Conservation (phyloP, 2,797 vertebrate genomes). For the Mormyrops attenuatus region DNA sequence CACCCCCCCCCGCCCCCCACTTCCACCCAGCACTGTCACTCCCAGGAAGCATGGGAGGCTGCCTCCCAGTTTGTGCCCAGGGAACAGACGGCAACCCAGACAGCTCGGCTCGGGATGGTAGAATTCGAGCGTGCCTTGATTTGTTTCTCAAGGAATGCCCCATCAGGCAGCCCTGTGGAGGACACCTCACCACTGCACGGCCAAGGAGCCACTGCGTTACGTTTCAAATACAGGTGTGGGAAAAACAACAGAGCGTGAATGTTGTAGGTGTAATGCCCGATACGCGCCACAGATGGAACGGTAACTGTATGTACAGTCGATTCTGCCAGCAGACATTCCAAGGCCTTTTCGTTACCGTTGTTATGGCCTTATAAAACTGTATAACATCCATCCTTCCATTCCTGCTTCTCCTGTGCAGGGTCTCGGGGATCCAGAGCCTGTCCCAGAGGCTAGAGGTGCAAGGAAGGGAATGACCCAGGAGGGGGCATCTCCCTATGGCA, state of each 20-base stretch:
- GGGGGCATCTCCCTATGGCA: background rate
- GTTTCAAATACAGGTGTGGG: background rate
- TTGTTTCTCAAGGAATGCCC: background rate
- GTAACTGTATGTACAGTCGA: background rate
- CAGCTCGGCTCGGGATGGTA: conserved; percentile 49
- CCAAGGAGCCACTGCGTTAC: background rate
- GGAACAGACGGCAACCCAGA: conserved; percentile 52
- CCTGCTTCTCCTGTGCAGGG: background rate
- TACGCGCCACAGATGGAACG: background rate
- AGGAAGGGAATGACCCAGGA: background rate
- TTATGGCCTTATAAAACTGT: background rate
- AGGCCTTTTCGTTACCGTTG: background rate
- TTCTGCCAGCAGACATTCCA: background rate
- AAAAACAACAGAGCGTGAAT: background rate
- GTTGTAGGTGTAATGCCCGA: background rate
- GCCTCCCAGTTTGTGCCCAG: background rate
- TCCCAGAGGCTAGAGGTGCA: background rate
- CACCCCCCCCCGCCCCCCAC: conserved; percentile 51
- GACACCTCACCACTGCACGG: background rate
- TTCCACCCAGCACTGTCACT: background rate
- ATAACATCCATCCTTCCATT: background rate
- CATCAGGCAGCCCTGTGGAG: background rate
- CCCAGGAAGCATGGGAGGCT: conserved; percentile 28
- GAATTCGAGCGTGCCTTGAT: background rate
- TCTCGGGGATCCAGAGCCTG: background rate